phyloP scores from a whole-genome alignment of 2,888 invertebrate species.

The Drosophila bunnanda region DNA sequence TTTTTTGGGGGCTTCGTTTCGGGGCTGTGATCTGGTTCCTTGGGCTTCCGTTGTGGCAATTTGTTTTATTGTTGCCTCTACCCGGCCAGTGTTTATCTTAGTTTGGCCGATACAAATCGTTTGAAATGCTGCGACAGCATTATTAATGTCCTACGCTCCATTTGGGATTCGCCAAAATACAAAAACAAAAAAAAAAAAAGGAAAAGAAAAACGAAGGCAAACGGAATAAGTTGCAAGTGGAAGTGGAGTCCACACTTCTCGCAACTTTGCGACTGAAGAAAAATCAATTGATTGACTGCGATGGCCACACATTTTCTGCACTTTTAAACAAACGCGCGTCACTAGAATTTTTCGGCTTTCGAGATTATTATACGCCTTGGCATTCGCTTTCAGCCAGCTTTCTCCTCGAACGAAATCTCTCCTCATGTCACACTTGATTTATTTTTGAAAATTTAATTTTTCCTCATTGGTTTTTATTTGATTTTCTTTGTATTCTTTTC shows the following conservation, averaged over 20 bases:
- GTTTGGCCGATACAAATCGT: conserved; percentile 23
- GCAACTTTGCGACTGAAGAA: conserved; percentile 35
- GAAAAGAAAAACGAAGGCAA: neutral
- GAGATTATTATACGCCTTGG: conserved; percentile 46
- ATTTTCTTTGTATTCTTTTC: conserved; percentile 31
- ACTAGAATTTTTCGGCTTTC: conserved; percentile 50
- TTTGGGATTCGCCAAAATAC: conserved; percentile 6
- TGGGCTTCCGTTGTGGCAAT: conserved; percentile 53
- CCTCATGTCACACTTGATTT: conserved; percentile 69
- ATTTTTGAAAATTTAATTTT: conserved; percentile 63
- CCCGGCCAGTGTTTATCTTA: conserved; percentile 51
- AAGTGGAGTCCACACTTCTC: conserved; percentile 3
- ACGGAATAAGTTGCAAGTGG: neutral
- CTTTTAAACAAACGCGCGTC: conserved; percentile 76
- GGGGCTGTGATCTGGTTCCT: conserved; percentile 30
- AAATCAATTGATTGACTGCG: conserved; percentile 75
- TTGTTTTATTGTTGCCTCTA: conserved; percentile 59
- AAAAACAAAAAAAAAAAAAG: conserved; percentile 1
- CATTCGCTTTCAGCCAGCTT: conserved; percentile 39
- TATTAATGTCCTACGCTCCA: conserved; percentile 65
- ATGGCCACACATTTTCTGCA: conserved; percentile 75
- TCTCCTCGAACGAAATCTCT: conserved; percentile 24
- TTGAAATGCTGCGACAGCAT: conserved; percentile 47
- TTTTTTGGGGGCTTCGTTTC: conserved; percentile 34
- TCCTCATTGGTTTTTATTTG: conserved; percentile 42